Evolutionary conservation across 1,140 invertebrate species (phyloP).

Genomic region (Apocrypta bakeri): DNA sequence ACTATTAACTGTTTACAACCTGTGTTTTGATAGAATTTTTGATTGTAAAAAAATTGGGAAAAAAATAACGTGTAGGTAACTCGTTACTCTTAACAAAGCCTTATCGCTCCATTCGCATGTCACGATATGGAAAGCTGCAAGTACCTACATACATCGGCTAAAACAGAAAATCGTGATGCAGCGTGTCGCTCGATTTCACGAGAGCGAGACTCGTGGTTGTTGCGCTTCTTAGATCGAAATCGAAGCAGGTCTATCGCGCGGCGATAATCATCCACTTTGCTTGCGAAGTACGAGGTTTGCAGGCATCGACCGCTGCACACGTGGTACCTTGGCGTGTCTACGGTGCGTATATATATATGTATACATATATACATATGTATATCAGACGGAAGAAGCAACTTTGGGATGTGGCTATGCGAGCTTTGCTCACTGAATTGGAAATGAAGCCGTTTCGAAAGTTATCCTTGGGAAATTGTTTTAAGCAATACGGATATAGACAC

Average conservation of each 20-base stretch:
- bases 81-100: neutral
- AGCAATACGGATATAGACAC: too few species aligned
- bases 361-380: too few species aligned
- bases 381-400: too few species aligned
- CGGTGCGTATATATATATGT: too few species aligned
- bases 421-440: too few species aligned
- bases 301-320: neutral
- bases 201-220: neutral
- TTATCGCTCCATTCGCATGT: neutral
- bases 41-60: too few species aligned
- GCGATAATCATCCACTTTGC: conserved; percentile 19
- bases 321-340: neutral
- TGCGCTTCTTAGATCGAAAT: conserved; percentile 1
- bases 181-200: neutral
- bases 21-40: too few species aligned
- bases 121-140: neutral
- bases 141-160: neutral
- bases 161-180: neutral
- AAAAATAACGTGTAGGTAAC: neutral
- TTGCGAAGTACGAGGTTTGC: neutral
- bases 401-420: too few species aligned
- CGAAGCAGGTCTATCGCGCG: neutral
- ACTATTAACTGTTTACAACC: too few species aligned
- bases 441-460: neutral
- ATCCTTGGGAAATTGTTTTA: neutral